Evolutionary conservation across 2,113 vertebrate genomes (phyloP).

Genomic region (Dolichotis patagonum): DNA sequence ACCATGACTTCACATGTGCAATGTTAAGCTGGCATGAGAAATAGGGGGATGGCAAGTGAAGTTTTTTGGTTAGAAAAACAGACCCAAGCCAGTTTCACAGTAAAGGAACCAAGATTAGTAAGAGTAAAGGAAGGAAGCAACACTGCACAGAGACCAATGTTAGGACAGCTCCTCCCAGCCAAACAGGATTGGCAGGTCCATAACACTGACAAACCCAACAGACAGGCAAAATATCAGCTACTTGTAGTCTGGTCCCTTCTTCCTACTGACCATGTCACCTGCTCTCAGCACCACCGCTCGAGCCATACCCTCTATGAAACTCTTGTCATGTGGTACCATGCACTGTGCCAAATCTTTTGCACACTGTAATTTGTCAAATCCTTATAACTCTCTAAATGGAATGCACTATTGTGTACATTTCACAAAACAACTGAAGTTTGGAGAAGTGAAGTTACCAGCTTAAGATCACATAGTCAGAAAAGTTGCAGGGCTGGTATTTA

Average conservation of each 20-base stretch:
- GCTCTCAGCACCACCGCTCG: background rate
- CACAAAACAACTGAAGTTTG: background rate
- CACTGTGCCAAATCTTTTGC: background rate
- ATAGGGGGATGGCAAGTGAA: background rate
- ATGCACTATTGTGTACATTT: background rate
- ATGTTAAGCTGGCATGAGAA: background rate
- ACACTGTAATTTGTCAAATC: background rate
- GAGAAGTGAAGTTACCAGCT: background rate
- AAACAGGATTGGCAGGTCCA: background rate
- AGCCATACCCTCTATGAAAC: background rate
- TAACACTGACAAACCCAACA: background rate
- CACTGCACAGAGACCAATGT: background rate
- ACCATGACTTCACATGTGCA: constrained; percentile 18
- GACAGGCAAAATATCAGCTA: background rate
- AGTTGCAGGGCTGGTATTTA: background rate
- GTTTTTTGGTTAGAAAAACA: constrained; percentile 35
- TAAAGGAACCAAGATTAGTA: background rate
- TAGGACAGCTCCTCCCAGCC: background rate
- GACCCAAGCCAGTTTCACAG: constrained; percentile 24
- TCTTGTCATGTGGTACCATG: background rate
- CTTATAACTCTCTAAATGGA: background rate
- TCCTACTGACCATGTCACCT: background rate
- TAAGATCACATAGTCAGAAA: background rate
- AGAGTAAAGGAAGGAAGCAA: background rate
- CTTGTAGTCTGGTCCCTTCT: background rate